phyloP scores from a whole-genome alignment of 2,113 vertebrate species.

The Petrocephalus zakoni region DNA sequence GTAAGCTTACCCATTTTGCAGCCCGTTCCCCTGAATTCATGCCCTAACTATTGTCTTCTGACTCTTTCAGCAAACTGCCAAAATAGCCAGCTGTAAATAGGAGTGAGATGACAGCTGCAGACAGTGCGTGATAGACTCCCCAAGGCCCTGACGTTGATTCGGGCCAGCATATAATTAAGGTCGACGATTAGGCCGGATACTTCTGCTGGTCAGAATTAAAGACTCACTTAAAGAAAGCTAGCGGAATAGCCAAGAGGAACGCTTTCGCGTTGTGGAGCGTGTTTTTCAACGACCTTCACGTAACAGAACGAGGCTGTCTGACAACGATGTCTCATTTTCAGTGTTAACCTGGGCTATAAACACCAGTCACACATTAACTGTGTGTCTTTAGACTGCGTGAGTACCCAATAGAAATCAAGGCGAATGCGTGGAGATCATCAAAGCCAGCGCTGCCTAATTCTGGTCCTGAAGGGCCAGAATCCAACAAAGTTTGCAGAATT shows the following conservation, averaged over 20 bases:
- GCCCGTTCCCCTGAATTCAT: conserved; percentile 28
- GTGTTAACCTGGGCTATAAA: not conserved
- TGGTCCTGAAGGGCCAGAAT: not conserved
- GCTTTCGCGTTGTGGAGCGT: not conserved
- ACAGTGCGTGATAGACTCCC: conserved; percentile 71
- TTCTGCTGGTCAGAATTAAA: not conserved
- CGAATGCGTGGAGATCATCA: not conserved
- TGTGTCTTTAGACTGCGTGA: not conserved
- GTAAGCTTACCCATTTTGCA: conserved; percentile 49
- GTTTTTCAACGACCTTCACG: not conserved
- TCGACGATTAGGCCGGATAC: not conserved
- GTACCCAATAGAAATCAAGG: not conserved
- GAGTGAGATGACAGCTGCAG: conserved; percentile 80
- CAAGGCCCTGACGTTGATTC: conserved; percentile 71
- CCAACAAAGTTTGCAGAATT: no score
- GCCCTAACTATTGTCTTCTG: conserved; percentile 64
- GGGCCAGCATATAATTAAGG: conserved; percentile 54
- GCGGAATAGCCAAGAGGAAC: not conserved
- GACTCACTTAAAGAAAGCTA: not conserved
- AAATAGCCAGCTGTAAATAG: conserved; percentile 71
- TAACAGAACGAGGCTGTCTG: not conserved
- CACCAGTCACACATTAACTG: not conserved
- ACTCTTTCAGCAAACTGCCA: conserved; percentile 39
- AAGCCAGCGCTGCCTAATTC: not conserved
- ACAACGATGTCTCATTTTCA: not conserved